Evolutionary conservation across 2,113 vertebrate species (phyloP), one percentile per base, ranked within the genome.

Genomic region (Istiophorus platypterus): DNA sequence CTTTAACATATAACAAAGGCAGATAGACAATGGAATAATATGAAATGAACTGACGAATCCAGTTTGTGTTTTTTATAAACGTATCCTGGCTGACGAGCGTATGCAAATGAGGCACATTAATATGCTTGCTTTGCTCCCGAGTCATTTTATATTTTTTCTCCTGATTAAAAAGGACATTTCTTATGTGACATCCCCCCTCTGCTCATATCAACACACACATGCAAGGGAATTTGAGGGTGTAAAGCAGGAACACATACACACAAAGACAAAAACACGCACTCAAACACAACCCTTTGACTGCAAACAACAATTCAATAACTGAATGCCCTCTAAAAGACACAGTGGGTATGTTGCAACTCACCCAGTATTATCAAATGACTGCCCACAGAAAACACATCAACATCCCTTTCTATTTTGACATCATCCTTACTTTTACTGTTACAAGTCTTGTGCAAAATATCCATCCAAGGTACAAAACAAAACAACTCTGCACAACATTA

Each of bases 41-140:
- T 95, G 94, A 94, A 94, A 95, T 94, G 94, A 94, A 95, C 93
- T 94, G 94, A 95, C 91, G 81, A 95, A 95, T 95, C 92, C 93
- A 94, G 91, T 95, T 94, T 93, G 91, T 92, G 89, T 89, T 90
- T 91, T 94, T 94, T 95, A 93, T 82, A 92, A 90, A 94, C 93
- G 88, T 93, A 94, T 93, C 93, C 93, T 94, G 91, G 89, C 90
- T 95, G 94, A 95, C 93, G 93, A 95, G 90, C 87, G 78, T 94
- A 95, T 95, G 95, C 94, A 95, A 95, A 95, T 95, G 88, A 95
- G 91, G 70, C 86, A 87, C 93, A 95, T 95, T 95, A 94, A 95
- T 95, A 95, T 95, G 95, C 94, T 89, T 81, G 92, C 92, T 93
- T 93, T 94, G 93, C 94, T 95, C 93, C 92, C 88, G 82, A 95